Percentiles rank a stretch among this genome's conserved stretches.
Conservation (phyloP, 2,888 invertebrate genomes). For the Leptodirus hochenwartii region DNA sequence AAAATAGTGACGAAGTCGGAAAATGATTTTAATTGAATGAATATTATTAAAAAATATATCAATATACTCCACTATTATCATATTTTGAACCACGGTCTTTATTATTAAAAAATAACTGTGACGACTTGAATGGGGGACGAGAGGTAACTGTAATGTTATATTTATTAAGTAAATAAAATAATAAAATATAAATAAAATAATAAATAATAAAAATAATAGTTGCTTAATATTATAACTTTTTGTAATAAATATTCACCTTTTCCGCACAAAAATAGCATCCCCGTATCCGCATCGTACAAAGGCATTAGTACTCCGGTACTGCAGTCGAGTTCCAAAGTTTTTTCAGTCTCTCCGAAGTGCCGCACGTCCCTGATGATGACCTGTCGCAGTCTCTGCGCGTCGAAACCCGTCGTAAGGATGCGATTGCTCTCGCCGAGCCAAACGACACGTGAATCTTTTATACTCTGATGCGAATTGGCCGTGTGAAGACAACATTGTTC, state of each 20-base stretch:
- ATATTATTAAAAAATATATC: too few species aligned
- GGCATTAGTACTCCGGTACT: conserved; percentile 86
- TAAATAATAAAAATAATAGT: too few species aligned
- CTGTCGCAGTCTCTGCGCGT: conserved; percentile 69
- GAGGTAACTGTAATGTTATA: too few species aligned
- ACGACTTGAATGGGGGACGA: too few species aligned
- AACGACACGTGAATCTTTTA: conserved; percentile 78
- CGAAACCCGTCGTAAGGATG: conserved; percentile 81
- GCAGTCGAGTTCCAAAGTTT: conserved; percentile 64
- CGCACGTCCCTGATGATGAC: conserved; percentile 76
- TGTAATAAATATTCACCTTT: conserved; percentile 51
- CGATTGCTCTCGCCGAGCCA: conserved; percentile 77
- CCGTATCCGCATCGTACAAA: conserved; percentile 81
- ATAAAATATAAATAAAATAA: too few species aligned
- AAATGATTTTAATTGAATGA: too few species aligned
- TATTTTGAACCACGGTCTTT: too few species aligned
- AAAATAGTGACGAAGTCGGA: too few species aligned
- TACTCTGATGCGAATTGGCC: conserved; percentile 70
- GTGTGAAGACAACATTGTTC: conserved; percentile 38
- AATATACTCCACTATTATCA: too few species aligned
- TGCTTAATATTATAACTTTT: too few species aligned
- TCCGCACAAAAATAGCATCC: conserved; percentile 87
- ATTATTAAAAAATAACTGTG: too few species aligned
- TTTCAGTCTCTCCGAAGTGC: conserved; percentile 58
- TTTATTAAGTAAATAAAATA: too few species aligned